Base-by-base conservation (phyloP, 2,888 invertebrate genomes). In the Acrobasis suavella region DNA sequence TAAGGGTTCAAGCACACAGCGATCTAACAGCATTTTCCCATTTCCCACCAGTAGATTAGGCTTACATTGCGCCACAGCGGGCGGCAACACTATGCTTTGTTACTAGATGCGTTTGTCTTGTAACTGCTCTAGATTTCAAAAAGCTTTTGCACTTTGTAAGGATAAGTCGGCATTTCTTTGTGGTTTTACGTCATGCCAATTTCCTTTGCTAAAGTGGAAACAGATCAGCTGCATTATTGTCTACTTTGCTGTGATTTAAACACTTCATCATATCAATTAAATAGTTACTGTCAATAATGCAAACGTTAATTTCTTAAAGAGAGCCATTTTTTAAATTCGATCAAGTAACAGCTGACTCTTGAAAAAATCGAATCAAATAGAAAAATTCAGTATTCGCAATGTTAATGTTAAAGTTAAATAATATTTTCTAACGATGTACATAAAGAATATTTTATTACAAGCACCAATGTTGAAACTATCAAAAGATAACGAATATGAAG, bases 11-110 rank as follows among this genome's bases (percentile, higher is more conserved):
- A 62, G 16, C 64, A 68, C 71, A 76, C 71, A 65, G 55, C 66
- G 72, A 67, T 64, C 65, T 76, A 81, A 85, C 78, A 85, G 73
- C 80, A 74, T 80, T 85, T 77, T 77, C 78, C 72, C 82, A 82
- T 87, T 85, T 69, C 81, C 63, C 82, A 77, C 72, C 74, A 67
- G 75, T 70, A 72, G 72, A 60, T 64, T 66, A 72, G 51, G 52
- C 42, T 67, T 71, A 73, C 72, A 60, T 62, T 60, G 22, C 15
- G 42, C 22, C 77, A 62, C 78, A 63, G 68, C 72, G 67, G 75
- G 78, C 60, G 22, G 65, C 64, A 67, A 58, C 62, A 64, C 62
- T 66, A 72, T 68, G 63, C 61, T 62, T 64, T 66, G 71, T 69
- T 71, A 58, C 73, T 69, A 72, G 71, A 77, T 77, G 77, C 72